Conservation (phyloP, 2,113 vertebrate genomes). For the Gnathonemus longibarbis region DNA sequence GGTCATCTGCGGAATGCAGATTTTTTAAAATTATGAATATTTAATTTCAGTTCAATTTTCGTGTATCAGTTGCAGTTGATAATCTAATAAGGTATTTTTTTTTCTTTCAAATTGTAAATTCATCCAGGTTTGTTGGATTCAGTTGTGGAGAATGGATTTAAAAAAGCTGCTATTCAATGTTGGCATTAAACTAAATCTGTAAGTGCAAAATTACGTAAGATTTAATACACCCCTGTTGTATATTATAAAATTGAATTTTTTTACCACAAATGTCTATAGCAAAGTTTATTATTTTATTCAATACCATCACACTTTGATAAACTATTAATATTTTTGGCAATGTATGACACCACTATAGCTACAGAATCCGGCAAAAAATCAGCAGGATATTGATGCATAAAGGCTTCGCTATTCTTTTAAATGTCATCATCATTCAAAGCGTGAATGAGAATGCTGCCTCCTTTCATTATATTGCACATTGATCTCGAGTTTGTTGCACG, state of each 20-base stretch:
- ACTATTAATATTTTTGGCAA: not conserved
- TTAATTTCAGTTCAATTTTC: not conserved
- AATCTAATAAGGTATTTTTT: not conserved
- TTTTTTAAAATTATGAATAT: not conserved
- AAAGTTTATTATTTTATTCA: not conserved
- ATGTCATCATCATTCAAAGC: not conserved
- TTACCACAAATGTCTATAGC: not conserved
- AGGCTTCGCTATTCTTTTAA: not conserved
- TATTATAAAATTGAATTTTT: not conserved
- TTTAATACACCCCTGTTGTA: not conserved
- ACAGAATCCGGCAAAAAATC: not conserved
- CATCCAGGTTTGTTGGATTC: not conserved
- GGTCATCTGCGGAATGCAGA: not conserved
- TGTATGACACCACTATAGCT: not conserved
- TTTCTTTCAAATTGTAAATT: not conserved
- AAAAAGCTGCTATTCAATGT: not conserved
- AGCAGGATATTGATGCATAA: not conserved
- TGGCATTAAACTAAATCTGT: not conserved
- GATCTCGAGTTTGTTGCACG: not conserved
- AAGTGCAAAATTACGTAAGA: not conserved
- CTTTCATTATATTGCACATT: not conserved
- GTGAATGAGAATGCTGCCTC: not conserved
- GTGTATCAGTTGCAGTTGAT: not conserved
- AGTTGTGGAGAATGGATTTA: not conserved
- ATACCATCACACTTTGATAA: not conserved